Conservation (phyloP, 2,797 vertebrate genomes). For the Hypotaenidia okinawae region DNA sequence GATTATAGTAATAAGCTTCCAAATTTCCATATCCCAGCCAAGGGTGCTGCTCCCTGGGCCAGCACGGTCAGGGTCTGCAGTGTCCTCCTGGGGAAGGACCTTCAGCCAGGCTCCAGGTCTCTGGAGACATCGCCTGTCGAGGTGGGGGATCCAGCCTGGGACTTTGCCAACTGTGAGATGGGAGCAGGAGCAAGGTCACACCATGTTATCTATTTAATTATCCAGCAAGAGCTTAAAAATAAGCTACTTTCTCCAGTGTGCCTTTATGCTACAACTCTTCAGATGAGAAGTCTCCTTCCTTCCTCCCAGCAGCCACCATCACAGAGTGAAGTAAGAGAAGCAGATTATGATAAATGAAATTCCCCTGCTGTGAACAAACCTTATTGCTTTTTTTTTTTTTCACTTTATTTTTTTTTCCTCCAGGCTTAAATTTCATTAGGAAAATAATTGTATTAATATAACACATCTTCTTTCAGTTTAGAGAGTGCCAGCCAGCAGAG, state of each 20-base stretch:
- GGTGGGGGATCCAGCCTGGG: not conserved
- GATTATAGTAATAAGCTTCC: slow-evolving; percentile 77
- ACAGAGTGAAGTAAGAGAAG: not conserved
- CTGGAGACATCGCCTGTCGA: not conserved
- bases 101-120: slow-evolving; percentile 48
- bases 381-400: no score
- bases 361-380: not conserved
- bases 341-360: not conserved
- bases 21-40: slow-evolving; percentile 74
- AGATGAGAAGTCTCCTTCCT: not conserved
- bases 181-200: not conserved
- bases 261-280: not conserved
- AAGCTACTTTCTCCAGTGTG: not conserved
- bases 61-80: slow-evolving; percentile 44
- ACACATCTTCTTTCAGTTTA: not conserved
- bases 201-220: not conserved
- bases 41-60: slow-evolving; percentile 60
- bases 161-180: not conserved
- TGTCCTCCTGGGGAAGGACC: slow-evolving; percentile 35
- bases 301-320: not conserved
- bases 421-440: slow-evolving; percentile 3
- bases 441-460: slow-evolving; percentile 21
- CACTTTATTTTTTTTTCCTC: not conserved
- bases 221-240: not conserved
- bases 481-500: not conserved